phyloP scores from a whole-genome alignment of 2,113 vertebrate species.

The Leptodactylus fuscus region DNA sequence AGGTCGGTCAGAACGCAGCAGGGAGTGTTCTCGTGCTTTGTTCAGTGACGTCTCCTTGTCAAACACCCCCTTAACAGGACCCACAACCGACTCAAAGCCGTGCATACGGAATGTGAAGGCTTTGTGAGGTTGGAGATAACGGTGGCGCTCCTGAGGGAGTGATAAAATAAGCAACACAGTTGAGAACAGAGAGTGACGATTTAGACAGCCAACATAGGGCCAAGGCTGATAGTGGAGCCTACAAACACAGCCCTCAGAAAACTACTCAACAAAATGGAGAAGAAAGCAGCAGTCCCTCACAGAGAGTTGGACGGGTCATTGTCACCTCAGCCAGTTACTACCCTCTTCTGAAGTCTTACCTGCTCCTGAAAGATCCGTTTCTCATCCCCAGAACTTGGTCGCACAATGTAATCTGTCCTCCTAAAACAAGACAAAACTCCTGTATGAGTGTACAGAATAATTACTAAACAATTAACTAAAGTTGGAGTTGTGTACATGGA shows the following conservation, averaged over 20 bases:
- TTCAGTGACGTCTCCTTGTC: slow-evolving; percentile 98
- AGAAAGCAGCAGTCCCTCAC: background rate
- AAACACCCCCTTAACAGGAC: slow-evolving; percentile 96
- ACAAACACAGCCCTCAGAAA: background rate
- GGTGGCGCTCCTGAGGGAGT: slow-evolving; percentile 84
- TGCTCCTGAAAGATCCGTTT: slow-evolving; percentile 96
- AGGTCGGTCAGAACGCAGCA: slow-evolving; percentile 92
- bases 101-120: slow-evolving; percentile 98
- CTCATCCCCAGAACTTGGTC: slow-evolving; percentile 96
- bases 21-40: slow-evolving; percentile 95
- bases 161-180: background rate
- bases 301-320: too few relatives aligned
- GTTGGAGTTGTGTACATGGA: background rate
- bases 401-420: slow-evolving; percentile 96
- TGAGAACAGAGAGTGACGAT: background rate
- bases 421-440: slow-evolving; percentile 75
- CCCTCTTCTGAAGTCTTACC: slow-evolving; percentile 72
- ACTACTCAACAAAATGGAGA: background rate
- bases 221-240: background rate
- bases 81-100: slow-evolving; percentile 95
- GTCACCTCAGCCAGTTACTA: too few relatives aligned
- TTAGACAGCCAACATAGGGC: background rate
- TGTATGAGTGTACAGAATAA: background rate
- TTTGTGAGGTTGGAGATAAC: slow-evolving; percentile 97
- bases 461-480: background rate